Base-by-base conservation (phyloP, 2,113 vertebrate species). In the Sebastes fasciatus region DNA sequence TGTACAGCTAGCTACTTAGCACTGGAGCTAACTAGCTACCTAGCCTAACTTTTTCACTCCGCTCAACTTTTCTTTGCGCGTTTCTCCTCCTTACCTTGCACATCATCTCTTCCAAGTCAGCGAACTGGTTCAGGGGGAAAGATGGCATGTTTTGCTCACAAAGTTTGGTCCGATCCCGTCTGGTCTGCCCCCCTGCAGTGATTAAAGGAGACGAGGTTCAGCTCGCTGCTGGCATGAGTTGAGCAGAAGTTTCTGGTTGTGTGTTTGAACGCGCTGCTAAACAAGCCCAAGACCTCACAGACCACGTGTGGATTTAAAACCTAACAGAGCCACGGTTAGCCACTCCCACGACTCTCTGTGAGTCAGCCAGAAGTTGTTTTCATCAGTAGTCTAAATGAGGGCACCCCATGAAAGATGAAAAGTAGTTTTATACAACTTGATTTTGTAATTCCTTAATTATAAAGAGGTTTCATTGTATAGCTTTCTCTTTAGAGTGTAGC, bases 251-350 rank as follows among this genome's bases (percentile, higher is more conserved):
- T 92, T 91, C 77, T 79, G 26, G 82, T 63, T 71, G 75, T 57
- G 84, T 57, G 10, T 26, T 26, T 26, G 26, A 26, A 26, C 26
- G 81, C 45, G 61, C 7, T 70, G 75, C 86, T 74, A 88, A 93
- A 89, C 87, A 84, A 92, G 86, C 82, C 46, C 48, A 58, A 74
- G 64, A 79, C 21, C 16, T 23, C 16, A 26, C 26, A 1, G 74
- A 90, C 93, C 94, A 95, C 95, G 93, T 95, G 95, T 89, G 92
- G 89, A 83, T 95, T 95, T 96, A 95, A 95, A 91, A 91, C 86
- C 80, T 86, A 67, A 85, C 75, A 71, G 65, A 12, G 67, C 77
- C 49, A 3, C 26, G 26, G 23, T 16, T 66, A 13, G 90, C 91
- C 80, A 78, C 93, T 26, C 92, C 92, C 92, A 78, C 90, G 6